A percentile compares a stretch with the other conserved stretches of the same genome.
phyloP scores from a whole-genome alignment of 2,113 vertebrate species.

The Halcyon senegalensis region DNA sequence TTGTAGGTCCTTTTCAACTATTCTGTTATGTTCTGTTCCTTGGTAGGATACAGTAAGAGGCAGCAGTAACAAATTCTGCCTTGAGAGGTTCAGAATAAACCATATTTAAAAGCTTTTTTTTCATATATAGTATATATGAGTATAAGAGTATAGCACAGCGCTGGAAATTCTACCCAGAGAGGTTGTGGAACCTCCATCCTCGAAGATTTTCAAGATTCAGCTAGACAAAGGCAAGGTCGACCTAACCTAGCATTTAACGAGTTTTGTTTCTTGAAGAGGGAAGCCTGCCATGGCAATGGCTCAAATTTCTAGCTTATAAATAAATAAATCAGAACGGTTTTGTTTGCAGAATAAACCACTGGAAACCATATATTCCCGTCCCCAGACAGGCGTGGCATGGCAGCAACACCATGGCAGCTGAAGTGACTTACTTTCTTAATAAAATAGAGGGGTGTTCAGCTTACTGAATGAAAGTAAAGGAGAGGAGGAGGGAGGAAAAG shows the following conservation, averaged over 20 bases:
- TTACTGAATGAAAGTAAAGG: background rate
- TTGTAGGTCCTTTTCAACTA: background rate
- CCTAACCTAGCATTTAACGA: background rate
- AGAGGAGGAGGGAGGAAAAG: background rate
- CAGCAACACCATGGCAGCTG: background rate
- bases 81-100: background rate
- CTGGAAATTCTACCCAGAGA: background rate
- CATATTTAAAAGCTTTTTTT: background rate
- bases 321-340: background rate
- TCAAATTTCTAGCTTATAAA: background rate
- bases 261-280: background rate
- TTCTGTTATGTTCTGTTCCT: background rate
- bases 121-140: background rate
- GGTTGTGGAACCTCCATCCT: background rate
- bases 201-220: background rate
- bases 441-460: background rate
- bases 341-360: background rate
- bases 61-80: background rate
- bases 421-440: background rate
- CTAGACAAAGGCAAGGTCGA: background rate
- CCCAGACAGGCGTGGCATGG: background rate
- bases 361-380: background rate
- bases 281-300: background rate
- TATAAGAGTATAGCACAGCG: background rate
- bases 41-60: background rate